Conservation (phyloP, 2,113 vertebrate species). For the Camelus dromedarius region DNA sequence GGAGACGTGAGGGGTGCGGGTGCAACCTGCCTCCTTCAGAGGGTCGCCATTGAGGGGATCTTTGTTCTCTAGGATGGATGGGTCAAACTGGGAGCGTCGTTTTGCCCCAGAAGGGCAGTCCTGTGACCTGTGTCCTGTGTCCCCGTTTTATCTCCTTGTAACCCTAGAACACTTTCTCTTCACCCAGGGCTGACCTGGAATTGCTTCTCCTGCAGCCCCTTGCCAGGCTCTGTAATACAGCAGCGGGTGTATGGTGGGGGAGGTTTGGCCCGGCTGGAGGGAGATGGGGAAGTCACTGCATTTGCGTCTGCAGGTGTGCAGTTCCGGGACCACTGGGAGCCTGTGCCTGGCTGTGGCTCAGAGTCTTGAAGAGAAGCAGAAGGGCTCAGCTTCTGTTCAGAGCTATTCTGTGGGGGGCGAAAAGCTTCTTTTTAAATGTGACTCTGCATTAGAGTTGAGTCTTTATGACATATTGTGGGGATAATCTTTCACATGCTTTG, state of each 20-base stretch:
- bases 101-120: neutral
- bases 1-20: neutral
- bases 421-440: constrained; percentile 60
- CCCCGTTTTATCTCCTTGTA: neutral
- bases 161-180: neutral
- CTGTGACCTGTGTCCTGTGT: neutral
- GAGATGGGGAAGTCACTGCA: neutral
- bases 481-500: constrained; percentile 73
- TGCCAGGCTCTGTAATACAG: neutral
- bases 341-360: neutral
- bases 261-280: neutral
- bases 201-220: neutral
- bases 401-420: neutral
- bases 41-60: neutral
- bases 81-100: neutral
- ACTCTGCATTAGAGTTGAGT: constrained; percentile 42
- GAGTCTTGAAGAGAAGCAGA: neutral
- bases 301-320: fast-evolving
- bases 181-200: neutral
- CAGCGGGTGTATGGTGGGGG: neutral
- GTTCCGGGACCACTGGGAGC: neutral
- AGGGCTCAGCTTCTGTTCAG: neutral
- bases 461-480: constrained; percentile 44
- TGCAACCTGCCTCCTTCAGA: neutral
- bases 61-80: neutral